Evolutionary conservation across 2,797 vertebrate genomes (phyloP).

Genomic region (Rhyacichthys aspro): DNA sequence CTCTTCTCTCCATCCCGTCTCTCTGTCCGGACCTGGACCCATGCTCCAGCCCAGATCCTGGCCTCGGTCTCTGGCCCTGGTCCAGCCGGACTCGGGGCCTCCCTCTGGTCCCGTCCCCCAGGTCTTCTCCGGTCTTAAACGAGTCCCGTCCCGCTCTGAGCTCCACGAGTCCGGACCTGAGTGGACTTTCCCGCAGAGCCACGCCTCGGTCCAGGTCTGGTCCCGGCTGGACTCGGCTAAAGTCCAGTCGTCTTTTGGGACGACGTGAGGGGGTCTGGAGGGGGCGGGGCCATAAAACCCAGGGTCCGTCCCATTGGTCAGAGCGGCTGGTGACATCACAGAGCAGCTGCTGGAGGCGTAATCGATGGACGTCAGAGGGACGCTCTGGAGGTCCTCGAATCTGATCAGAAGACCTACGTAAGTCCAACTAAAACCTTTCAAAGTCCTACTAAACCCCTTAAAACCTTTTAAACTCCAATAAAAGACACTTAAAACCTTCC

Average conservation of each 20-base stretch:
- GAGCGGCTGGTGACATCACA: slow-evolving; percentile 55
- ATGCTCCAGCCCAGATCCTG: slow-evolving; percentile 57
- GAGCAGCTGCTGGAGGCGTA: slow-evolving; percentile 66
- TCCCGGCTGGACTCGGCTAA: slow-evolving; percentile 46
- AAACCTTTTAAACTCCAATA: too few species aligned
- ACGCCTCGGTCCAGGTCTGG: slow-evolving; percentile 58
- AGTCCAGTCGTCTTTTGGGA: slow-evolving; percentile 48
- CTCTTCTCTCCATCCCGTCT: slow-evolving; percentile 59
- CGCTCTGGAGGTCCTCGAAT: slow-evolving; percentile 75
- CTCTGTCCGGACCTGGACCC: slow-evolving; percentile 43
- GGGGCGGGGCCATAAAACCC: slow-evolving; percentile 47
- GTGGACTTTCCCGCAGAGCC: slow-evolving; percentile 54
- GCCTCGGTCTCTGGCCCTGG: slow-evolving; percentile 42
- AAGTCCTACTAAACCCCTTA: too few species aligned
- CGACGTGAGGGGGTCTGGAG: slow-evolving; percentile 52
- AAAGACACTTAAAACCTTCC: too few species aligned
- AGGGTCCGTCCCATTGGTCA: slow-evolving; percentile 66
- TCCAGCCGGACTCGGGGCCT: slow-evolving; percentile 55
- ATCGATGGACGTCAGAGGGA: slow-evolving; percentile 63
- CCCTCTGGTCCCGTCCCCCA: slow-evolving; percentile 36
- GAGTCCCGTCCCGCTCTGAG: too few species aligned
- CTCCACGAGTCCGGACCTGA: slow-evolving; percentile 53
- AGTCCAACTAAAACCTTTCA: too few species aligned
- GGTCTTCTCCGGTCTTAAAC: too few species aligned
- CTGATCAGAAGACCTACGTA: slow-evolving; percentile 55